Evolutionary conservation across 2,888 invertebrate species (phyloP).

Genomic region (Onthophagus sagittarius): DNA sequence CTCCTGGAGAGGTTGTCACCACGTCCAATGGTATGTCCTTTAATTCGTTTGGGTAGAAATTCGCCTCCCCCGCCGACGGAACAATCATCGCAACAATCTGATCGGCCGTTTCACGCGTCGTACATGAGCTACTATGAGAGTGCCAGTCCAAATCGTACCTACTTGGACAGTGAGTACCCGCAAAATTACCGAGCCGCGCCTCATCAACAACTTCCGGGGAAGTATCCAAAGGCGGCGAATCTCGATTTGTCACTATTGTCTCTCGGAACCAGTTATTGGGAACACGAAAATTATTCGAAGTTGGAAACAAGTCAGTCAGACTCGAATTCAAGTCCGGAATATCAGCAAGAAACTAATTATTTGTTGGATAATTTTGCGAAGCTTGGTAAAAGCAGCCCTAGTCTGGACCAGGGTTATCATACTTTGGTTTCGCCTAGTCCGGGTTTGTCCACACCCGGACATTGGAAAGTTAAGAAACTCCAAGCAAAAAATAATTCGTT

Average conservation of each 20-base stretch:
- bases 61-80: conserved; percentile 41
- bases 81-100: conserved; percentile 29
- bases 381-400: conserved; percentile 58
- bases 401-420: conserved; percentile 78
- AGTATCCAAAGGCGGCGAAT: conserved; percentile 41
- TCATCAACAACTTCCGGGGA: conserved; percentile 15
- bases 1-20: conserved; percentile 44
- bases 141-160: conserved; percentile 31
- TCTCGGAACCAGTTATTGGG: conserved; percentile 45
- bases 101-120: conserved; percentile 33
- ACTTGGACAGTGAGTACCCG: conserved; percentile 29
- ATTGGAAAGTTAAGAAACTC: conserved; percentile 40
- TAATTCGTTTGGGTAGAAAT: conserved; percentile 57
- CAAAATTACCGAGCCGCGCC: conserved; percentile 24
- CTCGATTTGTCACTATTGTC: conserved; percentile 45
- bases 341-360: conserved; percentile 38
- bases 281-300: conserved; percentile 41
- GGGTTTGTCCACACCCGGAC: conserved; percentile 45
- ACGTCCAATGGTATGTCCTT: conserved; percentile 55
- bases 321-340: conserved; percentile 34
- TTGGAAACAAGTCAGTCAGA: conserved; percentile 33
- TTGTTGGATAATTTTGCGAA: conserved; percentile 47
- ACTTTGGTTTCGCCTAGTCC: conserved; percentile 65
- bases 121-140: conserved; percentile 33
- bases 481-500: conserved; percentile 51